Base-by-base conservation (phyloP, 2,888 invertebrate genomes). In the Lepidocyrtoides sp. region DNA sequence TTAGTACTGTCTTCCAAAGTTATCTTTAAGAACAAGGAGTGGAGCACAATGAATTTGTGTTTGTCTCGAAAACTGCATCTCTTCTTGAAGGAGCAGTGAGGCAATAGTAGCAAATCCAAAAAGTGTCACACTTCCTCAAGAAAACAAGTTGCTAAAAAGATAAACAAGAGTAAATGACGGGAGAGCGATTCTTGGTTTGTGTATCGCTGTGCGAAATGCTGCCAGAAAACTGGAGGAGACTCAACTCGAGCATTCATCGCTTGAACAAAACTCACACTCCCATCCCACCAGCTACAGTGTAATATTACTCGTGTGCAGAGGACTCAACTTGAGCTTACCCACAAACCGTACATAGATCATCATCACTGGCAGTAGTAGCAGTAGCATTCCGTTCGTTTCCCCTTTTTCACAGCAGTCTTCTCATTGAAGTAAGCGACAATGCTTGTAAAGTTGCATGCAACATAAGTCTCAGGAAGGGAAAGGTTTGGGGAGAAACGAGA, bases 121-220 rank as follows among this genome's bases (percentile, higher is more conserved):
- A n/a, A 29, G 69, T 20, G n/a, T 36, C 41, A 41, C n/a, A 36
- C 69, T 72, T 44, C 72, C 63, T 41, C 32, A 81, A 8, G 54
- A 20, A 54, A 36, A 72, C 23, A 44, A 44, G 72, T 44, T 69
- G 17, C 17, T 29, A 44, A 66, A 23, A 75, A 51, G 79, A 48
- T 57, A 36, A 81, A 54, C 54, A 54, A 57, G 20, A 48, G 20
- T n/a, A n/a, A 44, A 63, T n/a, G 82, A n/a, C 32, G 54, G 2
- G 51, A 57, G 57, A 17, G 75, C 72, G 41, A 32, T 85, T 85
- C 51, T 85, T 20, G 10, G 51, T 44, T 32, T 63, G 85, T 36
- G 85, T 85, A 85, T 85, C 44, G 85, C 72, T 69, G 57, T 69
- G 75, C 14, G 85, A 75, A 85, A 85, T 26, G 72, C 85, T 75